These are phyloP conservation scores for Ligdia adustata DNA, from an alignment of 2,888 invertebrate genomes.

Conservation along the genomic window DNA sequence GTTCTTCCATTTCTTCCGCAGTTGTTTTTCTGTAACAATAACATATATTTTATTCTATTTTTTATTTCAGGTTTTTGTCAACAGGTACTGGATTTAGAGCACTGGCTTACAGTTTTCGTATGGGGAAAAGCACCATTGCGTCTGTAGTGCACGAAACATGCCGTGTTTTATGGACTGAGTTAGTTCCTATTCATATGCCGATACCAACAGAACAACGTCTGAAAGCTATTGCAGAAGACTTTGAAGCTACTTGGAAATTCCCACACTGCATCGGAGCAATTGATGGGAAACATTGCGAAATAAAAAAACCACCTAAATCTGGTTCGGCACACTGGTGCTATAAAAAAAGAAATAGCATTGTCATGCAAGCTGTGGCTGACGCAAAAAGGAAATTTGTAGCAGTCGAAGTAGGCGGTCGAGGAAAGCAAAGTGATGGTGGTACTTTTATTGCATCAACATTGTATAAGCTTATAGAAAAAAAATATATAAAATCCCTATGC, in stretches of 20 bases:
- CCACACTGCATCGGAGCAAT: conserved; percentile 26
- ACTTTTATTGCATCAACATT: conserved; percentile 27
- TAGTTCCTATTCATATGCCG: conserved; percentile 33
- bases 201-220: conserved; percentile 26
- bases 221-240: conserved; percentile 33
- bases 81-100: conserved; percentile 30
- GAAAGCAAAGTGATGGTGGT: conserved; percentile 34
- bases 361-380: conserved; percentile 25
- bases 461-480: conserved; percentile 24
- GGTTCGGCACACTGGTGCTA: conserved; percentile 2
- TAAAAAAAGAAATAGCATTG: conserved; percentile 31
- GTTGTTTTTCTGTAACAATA: conserved; percentile 37
- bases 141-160: conserved; percentile 33
- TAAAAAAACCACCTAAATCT: not conserved
- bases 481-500: conserved; percentile 29
- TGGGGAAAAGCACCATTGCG: conserved; percentile 35
- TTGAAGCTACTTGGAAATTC: conserved; percentile 25
- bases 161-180: conserved; percentile 20
- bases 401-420: conserved; percentile 34
- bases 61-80: conserved; percentile 36
- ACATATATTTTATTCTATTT: conserved; percentile 8
- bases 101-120: conserved; percentile 32
- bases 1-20: conserved; percentile 37
- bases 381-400: conserved; percentile 29
- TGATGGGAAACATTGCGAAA: conserved; percentile 10